Evolutionary conservation across 2,888 invertebrate species (phyloP), one percentile per base, ranked within the genome.

Genomic region (Hypomecis atomaria): DNA sequence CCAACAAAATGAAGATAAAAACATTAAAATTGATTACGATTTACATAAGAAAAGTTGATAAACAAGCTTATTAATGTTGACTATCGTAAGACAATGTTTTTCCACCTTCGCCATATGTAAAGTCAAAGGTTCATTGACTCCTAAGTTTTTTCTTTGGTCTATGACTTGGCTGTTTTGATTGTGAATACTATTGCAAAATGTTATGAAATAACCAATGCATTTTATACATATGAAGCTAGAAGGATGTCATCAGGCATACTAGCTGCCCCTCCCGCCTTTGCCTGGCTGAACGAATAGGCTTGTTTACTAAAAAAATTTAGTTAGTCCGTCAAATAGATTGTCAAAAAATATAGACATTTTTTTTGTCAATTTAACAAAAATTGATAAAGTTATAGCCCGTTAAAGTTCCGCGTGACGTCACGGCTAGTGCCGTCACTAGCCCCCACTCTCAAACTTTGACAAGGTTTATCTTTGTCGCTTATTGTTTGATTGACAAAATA

Each of bases 21-120:
- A 54, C 42, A 53, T 13, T 13, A 60, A 38, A 59, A 58, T 66
- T 33, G 69, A 78, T 76, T 78, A 72, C 53, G 54, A 77, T 82
- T 78, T 78, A 79, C 79, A 82, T 83, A 82, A 81, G 75, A 79
- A 81, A 72, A 73, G n/a, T 9, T 8, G n/a, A 77, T 69, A 70
- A 75, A 76, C 71, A 79, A 70, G 68, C 69, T 61, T 60, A 43
- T 47, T 55, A 34, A 36, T 54, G 36, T 11, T 11, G 4, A 54
- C 43, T 43, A 54, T 54, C 11, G 43, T 33, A 63, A 62, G 58
- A 53, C 66, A 65, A 74, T 73, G 71, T 76, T 76, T 71, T 76
- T 72, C 57, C 68, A 72, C 72, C 65, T 69, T 65, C 75, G 43
- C 33, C 4, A 42, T 6, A 10, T 47, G 6, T 55, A 82, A 83